These are phyloP conservation scores for Cheilosia scutellata DNA, from an alignment of 2,888 invertebrate species.

Conservation along the genomic window DNA sequence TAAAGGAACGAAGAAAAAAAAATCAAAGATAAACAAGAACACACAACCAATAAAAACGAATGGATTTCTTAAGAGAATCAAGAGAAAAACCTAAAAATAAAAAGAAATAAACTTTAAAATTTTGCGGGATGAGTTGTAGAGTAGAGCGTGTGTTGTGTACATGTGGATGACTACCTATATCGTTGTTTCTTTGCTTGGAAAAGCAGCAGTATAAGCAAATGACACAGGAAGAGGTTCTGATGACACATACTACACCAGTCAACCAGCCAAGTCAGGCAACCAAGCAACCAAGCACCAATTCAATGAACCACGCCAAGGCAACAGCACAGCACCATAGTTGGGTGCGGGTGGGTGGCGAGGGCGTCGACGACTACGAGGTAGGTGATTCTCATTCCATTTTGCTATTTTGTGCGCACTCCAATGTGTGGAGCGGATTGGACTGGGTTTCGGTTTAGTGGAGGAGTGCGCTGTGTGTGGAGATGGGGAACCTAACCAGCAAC, in stretches of 20 bases:
- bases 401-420: slow-evolving; percentile 68
- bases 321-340: slow-evolving; percentile 15
- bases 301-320: slow-evolving; percentile 68
- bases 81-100: slow-evolving; percentile 65
- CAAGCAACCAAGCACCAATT: slow-evolving; percentile 56
- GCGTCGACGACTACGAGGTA: slow-evolving; percentile 26
- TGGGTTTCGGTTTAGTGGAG: slow-evolving; percentile 44
- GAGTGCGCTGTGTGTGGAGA: slow-evolving; percentile 20
- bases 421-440: slow-evolving; percentile 69
- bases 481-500: slow-evolving; percentile 57
- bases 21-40: slow-evolving; percentile 48
- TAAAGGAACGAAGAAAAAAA: slow-evolving; percentile 1
- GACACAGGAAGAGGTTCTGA: slow-evolving; percentile 69
- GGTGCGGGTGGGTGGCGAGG: slow-evolving; percentile 38
- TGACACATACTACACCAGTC: slow-evolving; percentile 60
- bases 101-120: slow-evolving; percentile 49
- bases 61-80: slow-evolving; percentile 68
- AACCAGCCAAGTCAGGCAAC: slow-evolving; percentile 31
- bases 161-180: slow-evolving; percentile 27
- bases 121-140: slow-evolving; percentile 58
- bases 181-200: slow-evolving; percentile 22
- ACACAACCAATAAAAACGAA: slow-evolving; percentile 44
- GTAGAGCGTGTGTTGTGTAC: neutral
- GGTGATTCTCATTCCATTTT: slow-evolving; percentile 67
- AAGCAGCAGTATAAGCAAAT: slow-evolving; percentile 58